Evolutionary conservation across 2,888 invertebrate genomes (phyloP).

Genomic region (Lycophotia porphyrea): DNA sequence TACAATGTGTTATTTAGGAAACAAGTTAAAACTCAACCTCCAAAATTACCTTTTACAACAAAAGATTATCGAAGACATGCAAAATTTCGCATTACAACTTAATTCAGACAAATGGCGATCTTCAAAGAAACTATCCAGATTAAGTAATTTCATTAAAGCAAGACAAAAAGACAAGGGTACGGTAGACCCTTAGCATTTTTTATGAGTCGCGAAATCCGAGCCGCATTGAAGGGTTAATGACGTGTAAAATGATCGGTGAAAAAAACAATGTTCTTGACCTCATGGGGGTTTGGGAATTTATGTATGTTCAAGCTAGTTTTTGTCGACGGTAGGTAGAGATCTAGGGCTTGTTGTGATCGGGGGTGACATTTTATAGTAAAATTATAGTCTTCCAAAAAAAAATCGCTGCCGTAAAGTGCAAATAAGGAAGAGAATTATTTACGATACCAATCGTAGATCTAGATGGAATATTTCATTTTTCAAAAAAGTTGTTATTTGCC

Average conservation of each 20-base stretch:
- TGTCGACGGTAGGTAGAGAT: background rate
- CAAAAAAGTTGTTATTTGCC: background rate
- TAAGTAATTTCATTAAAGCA: conserved; percentile 48
- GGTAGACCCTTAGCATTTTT: conserved; percentile 64
- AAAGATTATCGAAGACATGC: background rate
- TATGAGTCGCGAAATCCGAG: conserved; percentile 77
- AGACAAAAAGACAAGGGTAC: conserved; percentile 49
- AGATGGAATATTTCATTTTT: background rate
- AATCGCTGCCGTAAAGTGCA: background rate
- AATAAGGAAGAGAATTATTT: background rate
- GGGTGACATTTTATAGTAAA: conserved; percentile 11
- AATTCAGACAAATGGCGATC: conserved; percentile 13
- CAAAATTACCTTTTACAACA: background rate
- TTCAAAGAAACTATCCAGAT: conserved; percentile 37
- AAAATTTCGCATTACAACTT: conserved; percentile 34
- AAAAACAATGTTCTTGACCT: conserved; percentile 73
- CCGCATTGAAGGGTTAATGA: conserved; percentile 74
- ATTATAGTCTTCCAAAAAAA: no score
- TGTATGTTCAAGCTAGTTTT: conserved; percentile 27
- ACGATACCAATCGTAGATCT: background rate
- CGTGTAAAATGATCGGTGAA: conserved; percentile 73
- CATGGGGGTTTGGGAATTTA: conserved; percentile 52
- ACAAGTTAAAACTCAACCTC: background rate
- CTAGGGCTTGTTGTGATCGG: conserved; percentile 18
- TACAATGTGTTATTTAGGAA: background rate